Evolutionary conservation across 2,888 invertebrate species (phyloP), one percentile per base, ranked within the genome.

Genomic region (Ypsolopha scabrella): DNA sequence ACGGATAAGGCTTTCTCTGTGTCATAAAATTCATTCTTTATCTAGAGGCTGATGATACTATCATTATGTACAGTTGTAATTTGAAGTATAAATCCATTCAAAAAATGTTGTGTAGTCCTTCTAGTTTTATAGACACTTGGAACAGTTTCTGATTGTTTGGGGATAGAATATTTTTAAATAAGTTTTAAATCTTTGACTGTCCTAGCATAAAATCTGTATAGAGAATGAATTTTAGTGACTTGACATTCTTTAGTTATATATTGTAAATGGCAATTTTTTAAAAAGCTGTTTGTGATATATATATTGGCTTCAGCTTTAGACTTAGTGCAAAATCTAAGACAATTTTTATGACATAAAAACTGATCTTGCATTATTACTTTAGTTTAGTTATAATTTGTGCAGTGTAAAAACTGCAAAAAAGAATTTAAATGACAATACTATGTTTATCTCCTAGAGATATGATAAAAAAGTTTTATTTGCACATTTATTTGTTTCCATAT

Each of bases 1-100:
- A 89, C 92, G 68, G 93, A 93, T 68, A 86, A 86, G 67, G 70
- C 82, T 52, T 85, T 79, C 63, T 85, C 85, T 53, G 85, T 85
- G 62, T 86, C 85, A 71, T 86, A 86, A 80, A 71, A 66, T 68
- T 68, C 62, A 66, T 70, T 69, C 55, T 69, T 65, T 56, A 51
- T 59, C 8, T 11, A 43, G 63, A 67, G 62, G 58, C 73, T 70
- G 67, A 65, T 62, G 59, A 69, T 61, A 62, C 68, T 69, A 65
- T 59, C 65, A 64, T 65, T 62, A 70, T 85, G 85, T 85, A 85
- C 83, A 85, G 82, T 75, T 75, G 69, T 80, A 76, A 81, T 75
- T 77, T 77, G 75, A 80, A 80, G 77, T 68, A 70, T 75, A 77
- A 81, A 78, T 79, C 78, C 70, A 34, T 51, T 71, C 64, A 70